Conservation (phyloP, 1,140 invertebrate species). For the Drosophila parvula region DNA sequence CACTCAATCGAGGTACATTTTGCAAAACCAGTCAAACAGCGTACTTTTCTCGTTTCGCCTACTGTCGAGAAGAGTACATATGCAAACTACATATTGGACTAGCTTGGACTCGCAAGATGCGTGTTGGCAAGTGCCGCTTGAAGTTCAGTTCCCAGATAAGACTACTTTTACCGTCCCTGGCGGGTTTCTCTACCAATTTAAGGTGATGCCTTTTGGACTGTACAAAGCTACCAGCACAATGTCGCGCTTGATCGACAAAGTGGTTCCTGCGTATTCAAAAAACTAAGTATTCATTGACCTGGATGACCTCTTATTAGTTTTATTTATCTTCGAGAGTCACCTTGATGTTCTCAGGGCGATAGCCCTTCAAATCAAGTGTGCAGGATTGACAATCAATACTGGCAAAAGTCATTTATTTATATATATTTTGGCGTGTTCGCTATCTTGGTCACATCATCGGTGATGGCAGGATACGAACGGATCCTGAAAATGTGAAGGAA, state of each 20-base stretch:
- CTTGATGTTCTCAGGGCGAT: neutral
- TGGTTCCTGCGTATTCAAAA: neutral
- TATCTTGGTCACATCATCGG: neutral
- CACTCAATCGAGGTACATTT: no score
- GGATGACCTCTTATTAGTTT: neutral
- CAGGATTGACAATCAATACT: neutral
- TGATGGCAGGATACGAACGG: neutral
- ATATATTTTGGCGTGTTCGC: no score
- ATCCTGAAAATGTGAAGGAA: neutral
- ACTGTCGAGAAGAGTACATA: no score
- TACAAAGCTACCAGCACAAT: neutral
- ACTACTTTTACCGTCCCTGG: neutral
- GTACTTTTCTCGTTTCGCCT: no score
- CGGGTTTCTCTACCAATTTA: neutral
- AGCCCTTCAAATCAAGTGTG: neutral
- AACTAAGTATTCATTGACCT: neutral
- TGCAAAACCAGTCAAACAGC: no score
- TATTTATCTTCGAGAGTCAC: neutral
- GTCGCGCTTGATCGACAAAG: neutral
- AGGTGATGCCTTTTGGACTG: neutral
- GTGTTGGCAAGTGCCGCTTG: neutral
- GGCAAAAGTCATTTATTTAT: neutral
- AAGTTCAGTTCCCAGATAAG: neutral
- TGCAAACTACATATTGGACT: neutral
- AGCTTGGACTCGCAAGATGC: neutral